Base-by-base conservation (phyloP, 2,113 vertebrate species). In the Pteruthius melanotis region DNA sequence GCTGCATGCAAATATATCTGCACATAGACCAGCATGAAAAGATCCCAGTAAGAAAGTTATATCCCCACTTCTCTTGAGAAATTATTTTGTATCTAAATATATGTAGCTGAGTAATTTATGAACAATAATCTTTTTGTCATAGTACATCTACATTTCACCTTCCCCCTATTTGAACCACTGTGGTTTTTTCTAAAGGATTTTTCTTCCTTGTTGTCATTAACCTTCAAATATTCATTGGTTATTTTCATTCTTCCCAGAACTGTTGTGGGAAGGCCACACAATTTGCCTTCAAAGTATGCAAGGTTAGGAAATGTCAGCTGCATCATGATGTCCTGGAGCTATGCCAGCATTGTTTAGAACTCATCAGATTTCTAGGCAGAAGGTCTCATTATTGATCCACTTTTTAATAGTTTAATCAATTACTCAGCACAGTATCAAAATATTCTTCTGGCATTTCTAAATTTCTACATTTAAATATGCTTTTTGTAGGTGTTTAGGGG, bases 361-460 rank as follows among this genome's bases (percentile, higher is more conserved):
- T 52, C 24, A 1, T 19, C 94, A 70, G 26, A 68, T 91, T 93
- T 92, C 59, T 85, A 88, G 71, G 53, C 35, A 86, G 57, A 69
- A 80, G 23, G 7, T 74, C 54, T 80, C 19, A 39, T 63, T 93
- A 93, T 72, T 77, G 82, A 93, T 87, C 61, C n/a, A 65, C 37
- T 63, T 95, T 81, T 77, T 83, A 90, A 80, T 31, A 80, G 50
- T 44, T 95, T 59, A 80, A 88, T 88, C 68, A 86, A 93, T 89
- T 93, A 59, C 57, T 72, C 35, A 72, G 44, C 49, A 93, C 0
- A 7, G 20, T 24, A 78, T 40, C 80, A 86, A 94, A 95, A 85
- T 66, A 81, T 81, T 85, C 22, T 50, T 20, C 30, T 70, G 23
- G 37, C 13, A 33, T 66, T 82, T 88, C 71, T 69, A 37, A 50